These are phyloP conservation scores for Platyrinchus mystaceus DNA, from an alignment of 2,797 vertebrate species.

Conservation along the genomic window DNA sequence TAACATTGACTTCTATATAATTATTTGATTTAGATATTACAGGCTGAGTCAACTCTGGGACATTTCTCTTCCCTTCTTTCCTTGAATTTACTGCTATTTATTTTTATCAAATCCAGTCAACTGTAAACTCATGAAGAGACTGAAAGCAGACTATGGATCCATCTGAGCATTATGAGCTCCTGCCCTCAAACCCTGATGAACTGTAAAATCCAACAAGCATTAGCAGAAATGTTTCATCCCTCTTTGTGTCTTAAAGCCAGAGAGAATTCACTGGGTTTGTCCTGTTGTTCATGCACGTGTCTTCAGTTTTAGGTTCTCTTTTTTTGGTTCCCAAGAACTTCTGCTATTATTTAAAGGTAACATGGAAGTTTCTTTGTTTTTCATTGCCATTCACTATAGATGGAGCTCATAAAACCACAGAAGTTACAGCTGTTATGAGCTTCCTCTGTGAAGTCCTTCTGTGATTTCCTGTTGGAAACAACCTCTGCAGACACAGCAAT, in stretches of 20 bases:
- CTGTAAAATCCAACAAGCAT: neutral
- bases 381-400: neutral
- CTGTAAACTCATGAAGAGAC: neutral
- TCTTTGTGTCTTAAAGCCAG: neutral
- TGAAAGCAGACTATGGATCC: neutral
- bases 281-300: neutral
- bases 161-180: neutral
- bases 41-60: neutral
- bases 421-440: neutral
- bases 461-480: neutral
- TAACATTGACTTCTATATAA: slow-evolving; percentile 6
- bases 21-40: slow-evolving; percentile 5
- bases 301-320: neutral
- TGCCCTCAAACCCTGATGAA: neutral
- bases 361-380: neutral
- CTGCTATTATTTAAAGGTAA: neutral
- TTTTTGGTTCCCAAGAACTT: neutral
- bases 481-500: neutral
- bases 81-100: neutral
- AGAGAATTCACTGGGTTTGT: neutral
- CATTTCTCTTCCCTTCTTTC: neutral
- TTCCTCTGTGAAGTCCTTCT: neutral
- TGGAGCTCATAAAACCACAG: neutral
- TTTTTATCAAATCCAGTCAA: neutral
- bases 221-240: neutral